Evolutionary conservation across 2,113 vertebrate genomes (phyloP).

Genomic region (Alexandromys fortis): DNA sequence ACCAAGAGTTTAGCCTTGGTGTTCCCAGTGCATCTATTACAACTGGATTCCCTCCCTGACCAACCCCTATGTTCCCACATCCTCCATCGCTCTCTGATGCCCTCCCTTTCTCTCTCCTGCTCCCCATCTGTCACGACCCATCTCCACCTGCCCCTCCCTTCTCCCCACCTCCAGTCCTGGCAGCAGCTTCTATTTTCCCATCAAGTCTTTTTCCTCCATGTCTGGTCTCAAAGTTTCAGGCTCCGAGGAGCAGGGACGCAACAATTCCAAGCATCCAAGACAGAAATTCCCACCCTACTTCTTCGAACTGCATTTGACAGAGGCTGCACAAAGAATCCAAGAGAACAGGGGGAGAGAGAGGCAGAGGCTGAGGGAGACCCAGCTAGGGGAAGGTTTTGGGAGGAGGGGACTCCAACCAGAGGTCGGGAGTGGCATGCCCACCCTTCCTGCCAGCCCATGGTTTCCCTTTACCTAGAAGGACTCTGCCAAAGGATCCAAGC

Average conservation of each 20-base stretch:
- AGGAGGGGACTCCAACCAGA: not conserved
- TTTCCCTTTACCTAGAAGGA: constrained; percentile 68
- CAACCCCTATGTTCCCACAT: not conserved
- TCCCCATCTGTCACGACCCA: not conserved
- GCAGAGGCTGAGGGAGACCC: not conserved
- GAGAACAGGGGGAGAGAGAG: not conserved
- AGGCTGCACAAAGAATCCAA: not conserved
- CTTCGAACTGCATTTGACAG: not conserved
- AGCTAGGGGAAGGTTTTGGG: not conserved
- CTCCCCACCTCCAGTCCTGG: not conserved
- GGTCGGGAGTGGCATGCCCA: not conserved
- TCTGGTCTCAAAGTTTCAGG: constrained; percentile 61
- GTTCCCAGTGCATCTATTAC: not conserved
- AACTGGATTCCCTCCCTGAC: not conserved
- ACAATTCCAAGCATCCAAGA: not conserved
- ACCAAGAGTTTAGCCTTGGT: not conserved
- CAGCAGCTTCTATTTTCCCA: constrained; percentile 16
- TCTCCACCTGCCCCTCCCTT: not conserved
- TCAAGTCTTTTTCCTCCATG: constrained; percentile 29
- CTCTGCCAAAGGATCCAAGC: constrained; percentile 51
- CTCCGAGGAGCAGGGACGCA: not conserved
- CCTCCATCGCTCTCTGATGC: not conserved
- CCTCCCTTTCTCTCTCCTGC: not conserved
- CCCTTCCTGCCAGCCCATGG: not conserved
- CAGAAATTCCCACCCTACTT: not conserved